Conservation (phyloP, 2,797 vertebrate species). For the Notoglanidium macrostoma region DNA sequence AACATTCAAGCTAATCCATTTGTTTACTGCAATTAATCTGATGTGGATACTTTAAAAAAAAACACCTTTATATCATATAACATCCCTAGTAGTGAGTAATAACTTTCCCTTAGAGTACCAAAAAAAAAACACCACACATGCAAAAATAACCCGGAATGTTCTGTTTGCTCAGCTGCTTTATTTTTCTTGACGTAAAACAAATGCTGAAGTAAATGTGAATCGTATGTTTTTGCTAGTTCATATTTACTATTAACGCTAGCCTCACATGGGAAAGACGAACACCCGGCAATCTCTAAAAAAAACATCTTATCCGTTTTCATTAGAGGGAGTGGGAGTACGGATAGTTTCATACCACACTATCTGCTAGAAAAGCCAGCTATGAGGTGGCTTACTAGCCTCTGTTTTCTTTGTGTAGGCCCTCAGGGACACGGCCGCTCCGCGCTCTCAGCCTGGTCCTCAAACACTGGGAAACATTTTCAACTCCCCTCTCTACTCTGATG, state of each 20-base stretch:
- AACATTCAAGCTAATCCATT: neutral
- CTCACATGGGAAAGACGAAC: neutral
- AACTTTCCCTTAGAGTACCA: neutral
- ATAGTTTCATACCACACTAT: neutral
- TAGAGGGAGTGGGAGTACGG: neutral
- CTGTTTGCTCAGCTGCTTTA: neutral
- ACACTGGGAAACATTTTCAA: slow-evolving; percentile 93
- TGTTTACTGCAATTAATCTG: neutral
- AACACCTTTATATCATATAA: neutral
- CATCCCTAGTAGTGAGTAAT: neutral
- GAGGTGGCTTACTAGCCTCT: neutral
- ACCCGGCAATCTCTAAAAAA: neutral
- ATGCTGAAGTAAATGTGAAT: neutral
- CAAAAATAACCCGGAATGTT: too few relatives aligned
- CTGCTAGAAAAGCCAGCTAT: neutral
- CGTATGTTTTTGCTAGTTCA: neutral
- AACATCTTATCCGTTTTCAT: neutral
- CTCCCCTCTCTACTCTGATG: slow-evolving; percentile 90
- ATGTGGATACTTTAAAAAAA: neutral
- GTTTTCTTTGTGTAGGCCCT: slow-evolving; percentile 62
- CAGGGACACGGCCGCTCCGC: slow-evolving; percentile 74
- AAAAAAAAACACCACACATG: neutral
- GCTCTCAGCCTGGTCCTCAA: slow-evolving; percentile 77
- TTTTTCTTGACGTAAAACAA: neutral
- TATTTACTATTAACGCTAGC: neutral